Percentiles rank a stretch among this genome's conserved stretches.
Evolutionary conservation across 1,140 invertebrate genomes (phyloP).

Genomic region (Leucophenga varia): DNA sequence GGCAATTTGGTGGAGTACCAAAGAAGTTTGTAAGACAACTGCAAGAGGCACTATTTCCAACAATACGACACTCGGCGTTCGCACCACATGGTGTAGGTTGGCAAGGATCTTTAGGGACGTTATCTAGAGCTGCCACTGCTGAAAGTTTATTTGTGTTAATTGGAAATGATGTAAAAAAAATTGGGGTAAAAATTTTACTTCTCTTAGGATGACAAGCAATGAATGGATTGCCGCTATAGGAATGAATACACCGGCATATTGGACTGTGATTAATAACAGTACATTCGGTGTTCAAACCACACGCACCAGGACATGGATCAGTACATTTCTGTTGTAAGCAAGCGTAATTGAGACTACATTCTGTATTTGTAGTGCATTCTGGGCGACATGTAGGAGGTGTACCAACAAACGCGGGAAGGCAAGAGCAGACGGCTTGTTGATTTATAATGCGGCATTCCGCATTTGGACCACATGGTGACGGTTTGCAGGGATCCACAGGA

Average conservation of each 20-base stretch:
- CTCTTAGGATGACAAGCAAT: conserved; percentile 66
- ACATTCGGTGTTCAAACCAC: conserved; percentile 73
- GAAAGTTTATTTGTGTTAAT: too few species aligned
- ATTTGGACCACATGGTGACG: conserved; percentile 64
- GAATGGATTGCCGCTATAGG: conserved; percentile 78
- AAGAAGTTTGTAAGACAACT: conserved; percentile 67
- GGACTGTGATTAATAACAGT: conserved; percentile 80
- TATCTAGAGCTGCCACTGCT: too few species aligned
- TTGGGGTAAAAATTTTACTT: too few species aligned
- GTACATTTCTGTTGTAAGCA: conserved; percentile 63
- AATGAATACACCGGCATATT: conserved; percentile 70
- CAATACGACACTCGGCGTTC: conserved; percentile 67
- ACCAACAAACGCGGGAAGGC: conserved; percentile 58
- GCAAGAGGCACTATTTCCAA: conserved; percentile 67
- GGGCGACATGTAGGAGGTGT: conserved; percentile 62
- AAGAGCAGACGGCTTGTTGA: conserved; percentile 57
- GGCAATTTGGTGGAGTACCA: conserved; percentile 63
- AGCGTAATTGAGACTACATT: conserved; percentile 60
- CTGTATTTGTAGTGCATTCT: conserved; percentile 62
- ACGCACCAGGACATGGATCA: conserved; percentile 62
- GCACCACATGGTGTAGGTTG: conserved; percentile 74
- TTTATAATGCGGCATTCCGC: conserved; percentile 60
- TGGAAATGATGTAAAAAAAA: too few species aligned
- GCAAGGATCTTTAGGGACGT: too few species aligned
- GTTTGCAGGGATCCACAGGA: conserved; percentile 59